Conservation (phyloP, 2,888 invertebrate species). For the Trilocha varians region DNA sequence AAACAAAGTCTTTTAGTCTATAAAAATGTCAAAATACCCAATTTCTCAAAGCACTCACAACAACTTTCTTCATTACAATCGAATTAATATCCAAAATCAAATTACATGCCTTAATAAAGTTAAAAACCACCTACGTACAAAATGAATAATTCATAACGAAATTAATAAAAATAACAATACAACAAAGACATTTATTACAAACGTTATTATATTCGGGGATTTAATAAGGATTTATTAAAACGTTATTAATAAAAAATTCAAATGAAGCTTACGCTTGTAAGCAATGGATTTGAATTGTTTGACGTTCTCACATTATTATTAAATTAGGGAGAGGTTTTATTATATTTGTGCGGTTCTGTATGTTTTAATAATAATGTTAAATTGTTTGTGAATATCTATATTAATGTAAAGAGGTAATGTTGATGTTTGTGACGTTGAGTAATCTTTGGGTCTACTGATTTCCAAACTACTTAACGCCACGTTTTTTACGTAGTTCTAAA, state of each 20-base stretch:
- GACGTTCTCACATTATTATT: constrained; percentile 47
- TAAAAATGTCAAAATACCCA: too few relatives aligned
- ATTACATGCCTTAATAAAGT: background rate
- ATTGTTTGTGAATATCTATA: background rate
- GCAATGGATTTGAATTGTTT: constrained; percentile 54
- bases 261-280: constrained; percentile 58
- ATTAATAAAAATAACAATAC: constrained; percentile 63
- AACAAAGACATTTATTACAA: constrained; percentile 36
- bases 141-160: constrained; percentile 60
- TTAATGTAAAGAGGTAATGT: background rate
- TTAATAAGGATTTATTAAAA: constrained; percentile 40
- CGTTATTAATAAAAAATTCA: constrained; percentile 68
- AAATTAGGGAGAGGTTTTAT: constrained; percentile 11
- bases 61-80: background rate
- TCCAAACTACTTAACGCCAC: too few relatives aligned
- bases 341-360: constrained; percentile 5
- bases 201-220: constrained; percentile 31
- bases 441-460: too few relatives aligned
- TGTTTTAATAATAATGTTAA: background rate
- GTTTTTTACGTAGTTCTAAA: too few relatives aligned
- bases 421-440: too few relatives aligned
- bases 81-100: background rate
- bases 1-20: too few relatives aligned
- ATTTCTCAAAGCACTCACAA: too few relatives aligned
- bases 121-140: background rate